Base-by-base conservation (phyloP, 2,113 vertebrate species). In the Lasiurus borealis region DNA sequence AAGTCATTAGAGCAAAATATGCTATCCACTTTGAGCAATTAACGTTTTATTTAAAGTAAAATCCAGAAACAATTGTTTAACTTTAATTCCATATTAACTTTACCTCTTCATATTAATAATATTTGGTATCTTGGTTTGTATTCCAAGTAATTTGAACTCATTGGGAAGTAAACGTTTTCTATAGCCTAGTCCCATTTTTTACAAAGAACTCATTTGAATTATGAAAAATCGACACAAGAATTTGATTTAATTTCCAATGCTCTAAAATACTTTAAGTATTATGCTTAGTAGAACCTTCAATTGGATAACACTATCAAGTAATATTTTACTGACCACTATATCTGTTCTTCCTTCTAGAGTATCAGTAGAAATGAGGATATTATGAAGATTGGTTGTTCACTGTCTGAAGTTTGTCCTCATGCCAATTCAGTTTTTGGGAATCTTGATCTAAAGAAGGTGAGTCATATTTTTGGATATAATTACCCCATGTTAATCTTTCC, bases 371-470 rank as follows among this genome's bases (percentile, higher is more conserved):
- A 95, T 94, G 87, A 96, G 50, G 98, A 98, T 36, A 97, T 98
- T 82, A 88, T 98, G 90, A 97, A 98, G 96, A 95, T 97, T 92
- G 94, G 89, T 82, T 90, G 44, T 90, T 94, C 0, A 0, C 94
- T 98, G n/a, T 97, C 97, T 88, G 97, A 98, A 96, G 95, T 95
- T 97, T 98, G 97, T 97, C 98, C 98, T 72, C 44, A n/a, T 91
- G 97, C 97, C 95, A 97, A 78, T 54, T 95, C 97, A 81, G 95
- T 97, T 97, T 98, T 98, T 98, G 97, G 97, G 93, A 98, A 94
- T 97, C 96, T 95, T 95, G 97, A 97, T 95, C 96, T 97, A 88
- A 96, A 85, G 57, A 98, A 98, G 98, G 98, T 98, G 93, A 94
- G 95, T 54, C n/a, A 68, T 92, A 52, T 90, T 89, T 19, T 89